phyloP scores from a whole-genome alignment of 2,888 invertebrate species.

The Scelioninae gen. 2 region DNA sequence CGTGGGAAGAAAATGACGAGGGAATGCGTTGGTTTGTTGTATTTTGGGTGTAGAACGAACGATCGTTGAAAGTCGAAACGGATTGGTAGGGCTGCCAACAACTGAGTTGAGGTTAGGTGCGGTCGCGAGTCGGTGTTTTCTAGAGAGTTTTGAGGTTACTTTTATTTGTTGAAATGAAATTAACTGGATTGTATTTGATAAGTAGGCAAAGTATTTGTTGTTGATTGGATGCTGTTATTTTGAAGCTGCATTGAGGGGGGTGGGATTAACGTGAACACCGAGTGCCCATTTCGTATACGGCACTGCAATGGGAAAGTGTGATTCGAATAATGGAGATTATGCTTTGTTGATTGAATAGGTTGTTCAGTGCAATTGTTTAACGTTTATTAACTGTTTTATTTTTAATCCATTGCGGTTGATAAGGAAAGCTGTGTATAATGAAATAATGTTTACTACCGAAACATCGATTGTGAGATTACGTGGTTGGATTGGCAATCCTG shows the following conservation, averaged over 20 bases:
- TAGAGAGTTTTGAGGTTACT: too few relatives aligned
- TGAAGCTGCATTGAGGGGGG: too few relatives aligned
- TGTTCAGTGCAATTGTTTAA: background rate
- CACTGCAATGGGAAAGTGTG: too few relatives aligned
- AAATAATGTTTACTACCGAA: background rate
- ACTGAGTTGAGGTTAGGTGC: slow-evolving; percentile 16
- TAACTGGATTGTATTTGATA: too few relatives aligned
- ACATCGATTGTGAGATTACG: background rate
- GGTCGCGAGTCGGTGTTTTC: background rate
- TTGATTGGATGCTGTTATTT: background rate
- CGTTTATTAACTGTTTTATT: background rate
- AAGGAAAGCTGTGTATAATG: background rate
- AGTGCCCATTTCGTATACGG: too few relatives aligned
- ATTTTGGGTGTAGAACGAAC: too few relatives aligned
- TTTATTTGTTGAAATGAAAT: background rate
- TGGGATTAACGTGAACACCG: too few relatives aligned
- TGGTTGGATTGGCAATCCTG: slow-evolving; percentile 11
- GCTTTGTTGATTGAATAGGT: too few relatives aligned
- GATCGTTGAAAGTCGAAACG: background rate
- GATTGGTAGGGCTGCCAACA: slow-evolving; percentile 13
- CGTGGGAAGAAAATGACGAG: too few relatives aligned
- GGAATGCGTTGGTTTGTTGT: too few relatives aligned
- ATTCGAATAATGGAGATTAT: too few relatives aligned
- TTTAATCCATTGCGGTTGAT: too few relatives aligned
- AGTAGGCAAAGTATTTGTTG: background rate